Percentiles rank a stretch among this genome's conserved stretches.
Conservation (phyloP, 2,888 invertebrate genomes). For the Thecophora atra region DNA sequence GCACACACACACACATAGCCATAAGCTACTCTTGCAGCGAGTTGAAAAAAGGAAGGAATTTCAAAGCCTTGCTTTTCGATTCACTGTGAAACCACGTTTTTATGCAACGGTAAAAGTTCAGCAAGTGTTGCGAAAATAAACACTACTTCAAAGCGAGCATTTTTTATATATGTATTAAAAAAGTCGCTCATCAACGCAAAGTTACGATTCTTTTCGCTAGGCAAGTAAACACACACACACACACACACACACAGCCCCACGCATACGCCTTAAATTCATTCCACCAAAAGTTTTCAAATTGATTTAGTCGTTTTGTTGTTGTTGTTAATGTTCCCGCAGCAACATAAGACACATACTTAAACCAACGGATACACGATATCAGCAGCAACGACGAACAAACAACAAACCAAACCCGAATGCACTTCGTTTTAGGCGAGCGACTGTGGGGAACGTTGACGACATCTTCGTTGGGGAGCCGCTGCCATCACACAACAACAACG, state of each 20-base stretch:
- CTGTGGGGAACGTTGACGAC: slow-evolving; percentile 9
- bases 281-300: slow-evolving; percentile 19
- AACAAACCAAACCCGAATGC: slow-evolving; percentile 3
- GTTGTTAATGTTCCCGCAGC: neutral
- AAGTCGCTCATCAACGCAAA: neutral
- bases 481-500: slow-evolving; percentile 14
- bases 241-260: neutral
- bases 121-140: no score
- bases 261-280: neutral
- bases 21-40: neutral
- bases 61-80: no score
- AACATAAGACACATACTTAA: neutral
- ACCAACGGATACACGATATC: no score
- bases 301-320: neutral
- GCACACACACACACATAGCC: neutral
- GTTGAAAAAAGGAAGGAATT: neutral
- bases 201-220: neutral
- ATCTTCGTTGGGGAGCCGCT: slow-evolving; percentile 4
- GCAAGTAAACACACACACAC: slow-evolving; percentile 5
- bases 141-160: no score
- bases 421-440: neutral
- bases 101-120: no score
- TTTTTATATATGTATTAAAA: no score
- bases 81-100: no score
- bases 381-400: neutral